These are phyloP conservation scores for Telmatherina bonti DNA, from an alignment of 2,797 vertebrate genomes.

Conservation along the genomic window DNA sequence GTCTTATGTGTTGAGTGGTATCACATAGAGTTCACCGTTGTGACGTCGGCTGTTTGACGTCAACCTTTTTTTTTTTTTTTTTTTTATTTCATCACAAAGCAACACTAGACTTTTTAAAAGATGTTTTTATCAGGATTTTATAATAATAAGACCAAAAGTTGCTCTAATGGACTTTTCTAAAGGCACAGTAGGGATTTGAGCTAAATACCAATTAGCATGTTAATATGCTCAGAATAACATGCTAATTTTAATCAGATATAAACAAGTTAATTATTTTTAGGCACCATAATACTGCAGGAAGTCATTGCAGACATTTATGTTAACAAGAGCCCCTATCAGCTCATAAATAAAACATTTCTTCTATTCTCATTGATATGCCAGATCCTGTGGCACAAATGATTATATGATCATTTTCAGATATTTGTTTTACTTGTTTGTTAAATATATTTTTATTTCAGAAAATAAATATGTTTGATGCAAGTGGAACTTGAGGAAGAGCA, in stretches of 20 bases:
- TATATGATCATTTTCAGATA: no score
- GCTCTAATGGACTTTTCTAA: background rate
- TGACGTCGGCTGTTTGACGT: constrained; percentile 8
- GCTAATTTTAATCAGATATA: constrained; percentile 5
- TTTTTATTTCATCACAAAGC: background rate
- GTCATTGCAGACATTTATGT: no score
- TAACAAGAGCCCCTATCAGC: no score
- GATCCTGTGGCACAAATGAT: no score
- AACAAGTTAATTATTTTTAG: background rate
- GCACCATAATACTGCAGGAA: constrained; percentile 1
- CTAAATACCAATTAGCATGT: background rate
- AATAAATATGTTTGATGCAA: no score
- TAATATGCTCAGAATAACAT: background rate
- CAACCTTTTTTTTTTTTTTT: constrained; percentile 6
- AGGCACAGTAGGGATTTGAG: background rate
- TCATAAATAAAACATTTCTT: no score
- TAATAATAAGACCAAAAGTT: background rate
- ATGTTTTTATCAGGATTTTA: background rate
- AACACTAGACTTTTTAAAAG: background rate
- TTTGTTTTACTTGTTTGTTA: no score
- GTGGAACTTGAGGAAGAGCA: no score
- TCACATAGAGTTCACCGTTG: constrained; percentile 15
- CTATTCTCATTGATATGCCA: no score
- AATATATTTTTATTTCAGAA: no score
- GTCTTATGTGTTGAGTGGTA: constrained; percentile 40